Evolutionary conservation across 2,888 invertebrate species (phyloP).

Genomic region (Adelognathus sp.): DNA sequence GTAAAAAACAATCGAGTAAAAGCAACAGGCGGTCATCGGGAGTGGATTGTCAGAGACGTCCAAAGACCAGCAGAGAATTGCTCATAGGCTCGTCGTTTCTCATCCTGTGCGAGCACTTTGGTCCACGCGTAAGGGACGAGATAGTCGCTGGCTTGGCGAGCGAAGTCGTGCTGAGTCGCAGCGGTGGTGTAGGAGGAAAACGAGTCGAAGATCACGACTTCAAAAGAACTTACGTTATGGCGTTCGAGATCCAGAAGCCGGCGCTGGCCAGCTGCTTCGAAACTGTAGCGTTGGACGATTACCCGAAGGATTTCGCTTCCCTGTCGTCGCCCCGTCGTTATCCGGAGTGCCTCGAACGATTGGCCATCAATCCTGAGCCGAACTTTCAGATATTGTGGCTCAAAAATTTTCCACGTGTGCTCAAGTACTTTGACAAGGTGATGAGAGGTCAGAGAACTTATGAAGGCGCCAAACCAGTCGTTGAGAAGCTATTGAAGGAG

Average conservation of each 20-base stretch:
- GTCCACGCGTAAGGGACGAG: constrained; percentile 35
- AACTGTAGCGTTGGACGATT: constrained; percentile 43
- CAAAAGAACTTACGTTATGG: background rate
- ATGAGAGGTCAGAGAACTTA: constrained; percentile 19
- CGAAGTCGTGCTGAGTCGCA: constrained; percentile 35
- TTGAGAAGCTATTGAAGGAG: constrained; percentile 23
- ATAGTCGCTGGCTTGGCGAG: constrained; percentile 22
- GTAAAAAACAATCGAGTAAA: constrained; percentile 12
- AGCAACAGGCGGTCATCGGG: constrained; percentile 35
- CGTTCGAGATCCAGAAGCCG: constrained; percentile 48
- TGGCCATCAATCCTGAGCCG: constrained; percentile 35
- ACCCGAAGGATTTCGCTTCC: constrained; percentile 25
- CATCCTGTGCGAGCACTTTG: constrained; percentile 35
- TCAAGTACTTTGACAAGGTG: constrained; percentile 20
- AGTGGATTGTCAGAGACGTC: constrained; percentile 33
- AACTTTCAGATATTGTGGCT: constrained; percentile 42
- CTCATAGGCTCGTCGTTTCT: constrained; percentile 35
- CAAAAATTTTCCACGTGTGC: constrained; percentile 14
- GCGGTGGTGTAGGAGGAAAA: background rate
- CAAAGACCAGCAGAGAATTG: constrained; percentile 30
- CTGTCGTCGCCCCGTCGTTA: constrained; percentile 6
- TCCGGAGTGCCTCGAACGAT: constrained; percentile 40
- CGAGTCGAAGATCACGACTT: constrained; percentile 22
- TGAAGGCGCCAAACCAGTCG: constrained; percentile 17
- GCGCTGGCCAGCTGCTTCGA: constrained; percentile 48